Percentiles rank a stretch among this genome's conserved stretches.
Conservation (phyloP, 2,797 vertebrate species). For the Falco biarmicus region DNA sequence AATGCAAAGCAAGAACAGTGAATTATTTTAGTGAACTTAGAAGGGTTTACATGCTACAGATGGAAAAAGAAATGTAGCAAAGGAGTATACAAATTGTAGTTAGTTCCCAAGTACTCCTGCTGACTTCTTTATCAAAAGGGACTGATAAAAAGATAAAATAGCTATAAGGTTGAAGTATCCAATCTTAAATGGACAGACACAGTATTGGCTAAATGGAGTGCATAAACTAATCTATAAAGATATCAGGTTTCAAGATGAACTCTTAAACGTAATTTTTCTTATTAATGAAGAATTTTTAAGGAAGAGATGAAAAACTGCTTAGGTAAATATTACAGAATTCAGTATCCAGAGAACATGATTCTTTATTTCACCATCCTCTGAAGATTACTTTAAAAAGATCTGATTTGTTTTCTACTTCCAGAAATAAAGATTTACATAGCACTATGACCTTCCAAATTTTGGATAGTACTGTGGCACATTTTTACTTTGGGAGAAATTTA, state of each 20-base stretch:
- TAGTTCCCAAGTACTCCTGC: not conserved
- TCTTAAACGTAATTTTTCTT: not conserved
- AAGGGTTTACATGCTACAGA: not conserved
- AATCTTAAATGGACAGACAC: not conserved
- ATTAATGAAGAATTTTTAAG: not conserved
- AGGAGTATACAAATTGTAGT: not conserved
- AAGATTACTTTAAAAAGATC: not conserved
- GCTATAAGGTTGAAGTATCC: not conserved
- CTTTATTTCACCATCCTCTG: not conserved
- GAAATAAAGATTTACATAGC: not conserved
- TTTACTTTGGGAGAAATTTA: not conserved
- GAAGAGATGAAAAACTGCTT: not conserved
- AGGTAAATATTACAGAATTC: not conserved
- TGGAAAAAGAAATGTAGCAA: not conserved
- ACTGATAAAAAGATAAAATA: not conserved
- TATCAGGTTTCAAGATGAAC: not conserved
- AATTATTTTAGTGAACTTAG: not conserved
- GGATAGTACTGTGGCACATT: slow-evolving; percentile 4
- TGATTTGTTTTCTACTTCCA: not conserved
- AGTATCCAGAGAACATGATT: not conserved
- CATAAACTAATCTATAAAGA: not conserved
- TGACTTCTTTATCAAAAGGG: not conserved
- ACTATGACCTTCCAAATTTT: not conserved
- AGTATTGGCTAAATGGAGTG: not conserved
- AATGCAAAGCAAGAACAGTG: not conserved